Base-by-base conservation (phyloP, 2,113 vertebrate species). In the Macquaria ambigua region DNA sequence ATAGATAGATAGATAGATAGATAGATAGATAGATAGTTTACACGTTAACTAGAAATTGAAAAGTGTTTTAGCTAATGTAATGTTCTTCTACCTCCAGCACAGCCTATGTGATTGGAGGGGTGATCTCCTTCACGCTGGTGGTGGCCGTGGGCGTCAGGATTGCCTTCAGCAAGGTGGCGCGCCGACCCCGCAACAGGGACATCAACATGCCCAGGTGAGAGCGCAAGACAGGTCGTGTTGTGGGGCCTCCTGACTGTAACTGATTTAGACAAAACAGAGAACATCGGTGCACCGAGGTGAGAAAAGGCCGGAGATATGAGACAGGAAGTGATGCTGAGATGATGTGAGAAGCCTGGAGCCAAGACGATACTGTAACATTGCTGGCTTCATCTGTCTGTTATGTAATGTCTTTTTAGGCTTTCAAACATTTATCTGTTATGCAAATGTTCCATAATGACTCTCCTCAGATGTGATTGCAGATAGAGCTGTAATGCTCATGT, bases 91-190 rank as follows among this genome's bases (percentile, higher is more conserved):
- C 11, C 0, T 1, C 1, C 89, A 97, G 96, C 74, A 97, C 97
- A 3, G 96, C 96, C 70, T 98, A 97, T 1, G 97, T 98, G 85
- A 97, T 98, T 50, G 97, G 97, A 21, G 97, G 97, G 0, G 97
- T 98, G 87, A 97, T 98, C 91, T 97, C 96, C 89, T 97, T 97
- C 94, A 97, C 97, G 12, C 93, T 98, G 87, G 96, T 96, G 21
- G 94, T 97, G 79, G 97, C 96, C 1, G 96, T 98, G 43, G 97
- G 96, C 21, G 94, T 97, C 83, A 96, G 97, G 91, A 95, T 98
- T 86, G 97, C 96, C 91, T 98, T 97, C 93, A 97, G 96, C 93
- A 98, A 98, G 92, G 95, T 97, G 74, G 97, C 97, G 0, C 96
- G 97, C 0, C 95, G 96, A 41, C 96, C 97, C 8, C 94, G 96